Base-by-base conservation (phyloP, 2,888 invertebrate genomes). In the Cryptus viduatorius region DNA sequence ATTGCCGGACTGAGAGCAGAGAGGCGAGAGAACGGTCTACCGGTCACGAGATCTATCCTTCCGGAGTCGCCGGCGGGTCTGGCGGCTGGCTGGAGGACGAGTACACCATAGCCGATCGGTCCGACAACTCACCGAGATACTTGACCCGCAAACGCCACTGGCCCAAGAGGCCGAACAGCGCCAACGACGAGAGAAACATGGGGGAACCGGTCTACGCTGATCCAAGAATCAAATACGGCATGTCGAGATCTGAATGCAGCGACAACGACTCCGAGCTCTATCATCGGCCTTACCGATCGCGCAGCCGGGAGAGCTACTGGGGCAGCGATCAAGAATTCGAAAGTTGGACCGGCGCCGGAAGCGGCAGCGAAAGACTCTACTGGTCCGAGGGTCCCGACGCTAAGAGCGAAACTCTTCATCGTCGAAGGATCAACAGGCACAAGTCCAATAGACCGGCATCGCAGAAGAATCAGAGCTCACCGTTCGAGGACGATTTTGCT, bases 401-500 rank as follows among this genome's bases (percentile, higher is more conserved):
- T 0, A 93, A 93, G 85, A 91, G 87, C 72, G 93, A 93, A 56
- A 91, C 89, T 42, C 88, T 93, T n/a, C 93, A 93, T 82, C 90
- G 92, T 3, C 91, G 93, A 67, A 89, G 93, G 85, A 90, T 93
- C 86, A 91, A 90, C 24, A 91, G 92, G 87, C 93, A 93, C 83
- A 91, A 93, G 85, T 72, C 88, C 0, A 87, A 90, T 7, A 85
- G 90, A 0, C 90, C 90, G 42, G 84, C 89, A 0, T 89, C 91
- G 14, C 94, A 94, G 14, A 83, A 87, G 4, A 90, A 90, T 61
- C 95, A 94, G 76, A 92, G 94, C 31, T 95, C 95, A 64, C 96
- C 95, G 0, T 96, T 96, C 90, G 96, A 96, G 82, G 95, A 95
- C 85, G 95, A 96, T 85, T 95, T 95, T 88, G 94, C 95, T 0